Percentiles rank a stretch among this genome's conserved stretches.
Evolutionary conservation across 2,888 invertebrate genomes (phyloP).

Genomic region (Stramonita haemastoma): DNA sequence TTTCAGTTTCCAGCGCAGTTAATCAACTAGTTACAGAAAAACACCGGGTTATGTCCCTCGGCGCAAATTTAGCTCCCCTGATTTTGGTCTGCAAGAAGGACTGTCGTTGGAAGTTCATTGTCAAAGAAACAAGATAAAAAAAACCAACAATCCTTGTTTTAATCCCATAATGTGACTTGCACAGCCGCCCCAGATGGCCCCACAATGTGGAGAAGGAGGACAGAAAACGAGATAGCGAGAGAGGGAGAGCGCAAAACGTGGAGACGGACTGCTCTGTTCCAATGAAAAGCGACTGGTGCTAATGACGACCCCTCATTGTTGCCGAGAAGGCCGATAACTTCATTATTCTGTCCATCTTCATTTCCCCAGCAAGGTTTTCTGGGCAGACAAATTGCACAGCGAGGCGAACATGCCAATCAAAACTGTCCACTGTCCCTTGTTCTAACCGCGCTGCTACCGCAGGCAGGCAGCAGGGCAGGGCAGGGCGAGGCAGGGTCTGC

Average conservation of each 20-base stretch:
- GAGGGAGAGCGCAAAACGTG: not conserved
- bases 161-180: constrained; percentile 38
- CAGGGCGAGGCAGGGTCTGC: not conserved
- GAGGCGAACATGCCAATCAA: constrained; percentile 36
- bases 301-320: constrained; percentile 36
- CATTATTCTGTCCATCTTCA: constrained; percentile 37
- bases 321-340: constrained; percentile 34
- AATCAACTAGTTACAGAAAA: not conserved
- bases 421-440: constrained; percentile 27
- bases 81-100: not conserved
- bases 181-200: constrained; percentile 35
- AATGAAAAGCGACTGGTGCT: constrained; percentile 31
- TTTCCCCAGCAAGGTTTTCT: constrained; percentile 2
- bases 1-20: not conserved
- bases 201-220: not conserved
- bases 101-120: not conserved
- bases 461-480: not conserved
- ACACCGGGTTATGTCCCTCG: constrained; percentile 15
- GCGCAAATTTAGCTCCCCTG: constrained; percentile 23
- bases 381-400: constrained; percentile 39
- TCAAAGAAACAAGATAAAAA: not conserved
- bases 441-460: not conserved
- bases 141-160: constrained; percentile 33
- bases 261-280: constrained; percentile 25
- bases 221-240: not conserved